Conservation (phyloP, 2,797 vertebrate species). For the Xenopus petersii region DNA sequence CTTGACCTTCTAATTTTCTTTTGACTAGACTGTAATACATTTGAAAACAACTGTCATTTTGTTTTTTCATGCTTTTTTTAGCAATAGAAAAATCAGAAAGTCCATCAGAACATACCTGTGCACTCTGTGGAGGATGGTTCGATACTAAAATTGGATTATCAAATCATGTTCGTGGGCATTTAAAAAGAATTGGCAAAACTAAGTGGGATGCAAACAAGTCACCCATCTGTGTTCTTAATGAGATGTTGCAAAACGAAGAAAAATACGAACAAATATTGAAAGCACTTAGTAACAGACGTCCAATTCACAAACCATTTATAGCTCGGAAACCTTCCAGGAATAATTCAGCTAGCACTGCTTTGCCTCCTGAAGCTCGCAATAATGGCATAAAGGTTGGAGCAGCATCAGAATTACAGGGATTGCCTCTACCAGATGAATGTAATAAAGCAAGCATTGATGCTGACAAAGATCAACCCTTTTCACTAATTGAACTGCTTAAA, state of each 20-base stretch:
- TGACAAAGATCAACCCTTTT: slow-evolving; percentile 80
- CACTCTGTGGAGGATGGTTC: slow-evolving; percentile 92
- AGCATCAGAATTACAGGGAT: slow-evolving; percentile 72
- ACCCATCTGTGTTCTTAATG: slow-evolving; percentile 88
- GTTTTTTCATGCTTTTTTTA: slow-evolving; percentile 56
- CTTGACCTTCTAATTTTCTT: too few species aligned
- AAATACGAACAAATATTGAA: slow-evolving; percentile 90
- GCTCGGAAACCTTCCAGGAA: slow-evolving; percentile 77
- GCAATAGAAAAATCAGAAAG: slow-evolving; percentile 81
- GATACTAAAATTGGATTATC: slow-evolving; percentile 96
- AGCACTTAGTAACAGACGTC: slow-evolving; percentile 85
- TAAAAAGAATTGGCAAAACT: slow-evolving; percentile 92
- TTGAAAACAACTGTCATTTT: slow-evolving; percentile 42
- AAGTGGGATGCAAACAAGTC: slow-evolving; percentile 87
- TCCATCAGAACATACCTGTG: slow-evolving; percentile 85
- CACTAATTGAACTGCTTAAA: slow-evolving; percentile 96
- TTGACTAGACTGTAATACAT: not conserved
- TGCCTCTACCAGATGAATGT: slow-evolving; percentile 75
- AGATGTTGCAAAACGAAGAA: slow-evolving; percentile 96
- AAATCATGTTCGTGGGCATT: slow-evolving; percentile 95
- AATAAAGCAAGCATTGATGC: slow-evolving; percentile 69
- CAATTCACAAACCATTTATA: slow-evolving; percentile 76
- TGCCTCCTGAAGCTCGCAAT: slow-evolving; percentile 80
- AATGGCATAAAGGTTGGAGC: slow-evolving; percentile 81
- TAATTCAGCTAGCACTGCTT: slow-evolving; percentile 74